Evolutionary conservation across 2,113 vertebrate genomes (phyloP), one percentile per base, ranked within the genome.

Genomic region (Sinocyclocheilus rhinocerous): DNA sequence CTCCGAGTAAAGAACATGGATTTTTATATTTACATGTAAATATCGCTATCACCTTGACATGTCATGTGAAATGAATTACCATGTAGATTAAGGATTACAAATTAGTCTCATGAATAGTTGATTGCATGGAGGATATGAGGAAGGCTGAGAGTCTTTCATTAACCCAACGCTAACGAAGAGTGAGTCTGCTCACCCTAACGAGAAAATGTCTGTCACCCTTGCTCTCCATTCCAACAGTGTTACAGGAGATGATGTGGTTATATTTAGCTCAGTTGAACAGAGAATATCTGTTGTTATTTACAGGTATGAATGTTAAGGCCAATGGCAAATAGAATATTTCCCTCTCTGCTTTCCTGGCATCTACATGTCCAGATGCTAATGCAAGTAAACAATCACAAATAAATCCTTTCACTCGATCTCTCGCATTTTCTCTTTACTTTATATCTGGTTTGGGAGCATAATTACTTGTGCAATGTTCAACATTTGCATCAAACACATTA

Each of bases 11-110:
- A 86, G 48, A 86, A 16, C 65, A 72, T 72, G 33, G 63, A 70
- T 42, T 72, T 75, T 50, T 52, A 67, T 86, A 86, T 86, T 86
- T 82, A 86, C 85, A 86, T 83, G 79, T 76, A 86, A 82, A 83
- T 86, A 86, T 83, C 50, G 42, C 76, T 36, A 45, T 79, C 84
- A 82, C 50, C 50, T 75, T 84, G 80, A 88, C 76, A 22, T 61
- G 76, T 75, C 84, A 84, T 42, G 59, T 81, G 82, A 86, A 86
- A 85, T 89, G 81, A 85, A 90, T 76, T 67, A 81, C 75, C 79
- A 70, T 88, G 88, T 88, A 88, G 86, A 89, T 89, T 85, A 87
- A 87, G 75, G 84, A 85, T 89, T 89, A 86, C 87, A 90, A 87
- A 90, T 89, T 88, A 86, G 73, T 65, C 80, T 89, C 84, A 88